Percentiles rank a stretch among this genome's conserved stretches.
phyloP scores from a whole-genome alignment of 2,888 invertebrate species.

The Protodeltote pygarga region DNA sequence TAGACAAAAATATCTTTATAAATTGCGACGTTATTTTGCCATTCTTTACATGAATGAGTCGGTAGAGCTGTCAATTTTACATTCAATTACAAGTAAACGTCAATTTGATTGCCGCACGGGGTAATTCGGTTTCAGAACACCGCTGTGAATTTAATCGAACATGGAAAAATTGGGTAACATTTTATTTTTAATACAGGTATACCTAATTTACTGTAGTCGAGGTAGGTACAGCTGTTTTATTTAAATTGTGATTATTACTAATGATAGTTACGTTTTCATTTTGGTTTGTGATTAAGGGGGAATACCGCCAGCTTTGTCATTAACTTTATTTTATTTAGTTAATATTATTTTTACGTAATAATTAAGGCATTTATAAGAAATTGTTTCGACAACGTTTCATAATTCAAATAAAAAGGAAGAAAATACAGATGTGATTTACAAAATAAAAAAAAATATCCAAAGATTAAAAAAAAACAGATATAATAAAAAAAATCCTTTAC shows the following conservation, averaged over 20 bases:
- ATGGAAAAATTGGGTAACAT: background rate
- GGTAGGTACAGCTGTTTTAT: no score
- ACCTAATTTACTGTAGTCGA: no score
- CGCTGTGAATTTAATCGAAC: slow-evolving; percentile 13
- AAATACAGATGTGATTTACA: background rate
- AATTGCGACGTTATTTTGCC: slow-evolving; percentile 17
- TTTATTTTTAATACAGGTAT: no score
- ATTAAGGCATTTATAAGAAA: no score
- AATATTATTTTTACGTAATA: no score
- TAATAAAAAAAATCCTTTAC: slow-evolving; percentile 9
- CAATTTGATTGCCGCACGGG: slow-evolving; percentile 6
- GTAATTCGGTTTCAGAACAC: slow-evolving; percentile 12
- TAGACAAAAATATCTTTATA: slow-evolving; percentile 11
- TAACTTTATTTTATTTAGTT: no score
- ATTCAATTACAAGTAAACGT: slow-evolving; percentile 1
- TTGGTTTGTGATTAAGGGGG: no score
- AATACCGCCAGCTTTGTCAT: no score
- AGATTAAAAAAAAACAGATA: background rate
- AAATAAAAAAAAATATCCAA: slow-evolving; percentile 2
- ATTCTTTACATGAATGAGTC: slow-evolving; percentile 36
- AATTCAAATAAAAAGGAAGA: no score
- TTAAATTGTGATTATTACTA: no score
- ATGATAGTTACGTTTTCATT: no score
- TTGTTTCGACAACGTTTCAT: no score
- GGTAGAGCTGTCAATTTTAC: slow-evolving; percentile 9